These are phyloP conservation scores for Machimus rusticus DNA, from an alignment of 2,888 invertebrate genomes.

Conservation along the genomic window DNA sequence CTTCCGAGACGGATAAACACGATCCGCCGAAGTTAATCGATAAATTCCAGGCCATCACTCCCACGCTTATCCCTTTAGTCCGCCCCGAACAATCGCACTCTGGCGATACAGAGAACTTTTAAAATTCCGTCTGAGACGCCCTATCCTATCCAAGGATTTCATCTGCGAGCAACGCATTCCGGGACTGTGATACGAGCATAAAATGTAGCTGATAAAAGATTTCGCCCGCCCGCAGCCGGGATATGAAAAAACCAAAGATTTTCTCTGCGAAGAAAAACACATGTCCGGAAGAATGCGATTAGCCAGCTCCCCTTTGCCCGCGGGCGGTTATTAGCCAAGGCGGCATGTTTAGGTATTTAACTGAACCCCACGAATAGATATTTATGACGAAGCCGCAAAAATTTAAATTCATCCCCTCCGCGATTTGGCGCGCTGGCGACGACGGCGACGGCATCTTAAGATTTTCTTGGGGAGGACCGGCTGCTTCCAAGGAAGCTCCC, in stretches of 20 bases:
- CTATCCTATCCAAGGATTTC: conserved; percentile 9
- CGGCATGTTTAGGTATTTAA: neutral
- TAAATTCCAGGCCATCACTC: conserved; percentile 25
- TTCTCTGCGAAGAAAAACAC: neutral
- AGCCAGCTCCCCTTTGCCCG: too few species aligned
- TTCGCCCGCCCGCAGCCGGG: neutral
- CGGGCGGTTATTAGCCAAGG: neutral
- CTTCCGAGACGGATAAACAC: neutral
- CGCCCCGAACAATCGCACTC: neutral
- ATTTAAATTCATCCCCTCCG: neutral
- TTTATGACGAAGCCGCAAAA: conserved; percentile 17
- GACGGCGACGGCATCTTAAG: neutral
- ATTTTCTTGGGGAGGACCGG: neutral
- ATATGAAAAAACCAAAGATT: neutral
- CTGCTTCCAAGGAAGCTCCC: neutral
- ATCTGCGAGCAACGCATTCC: conserved; percentile 39
- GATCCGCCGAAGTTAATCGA: neutral
- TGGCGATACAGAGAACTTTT: neutral
- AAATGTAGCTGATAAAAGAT: conserved; percentile 35
- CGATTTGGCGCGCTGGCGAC: neutral
- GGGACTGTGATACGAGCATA: neutral
- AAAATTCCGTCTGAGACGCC: neutral
- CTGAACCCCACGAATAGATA: neutral
- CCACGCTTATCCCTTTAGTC: neutral
- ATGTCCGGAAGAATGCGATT: neutral